Percentiles rank a stretch among this genome's conserved stretches.
Conservation (phyloP, 2,113 vertebrate genomes). For the Macheiramphus alcinus region DNA sequence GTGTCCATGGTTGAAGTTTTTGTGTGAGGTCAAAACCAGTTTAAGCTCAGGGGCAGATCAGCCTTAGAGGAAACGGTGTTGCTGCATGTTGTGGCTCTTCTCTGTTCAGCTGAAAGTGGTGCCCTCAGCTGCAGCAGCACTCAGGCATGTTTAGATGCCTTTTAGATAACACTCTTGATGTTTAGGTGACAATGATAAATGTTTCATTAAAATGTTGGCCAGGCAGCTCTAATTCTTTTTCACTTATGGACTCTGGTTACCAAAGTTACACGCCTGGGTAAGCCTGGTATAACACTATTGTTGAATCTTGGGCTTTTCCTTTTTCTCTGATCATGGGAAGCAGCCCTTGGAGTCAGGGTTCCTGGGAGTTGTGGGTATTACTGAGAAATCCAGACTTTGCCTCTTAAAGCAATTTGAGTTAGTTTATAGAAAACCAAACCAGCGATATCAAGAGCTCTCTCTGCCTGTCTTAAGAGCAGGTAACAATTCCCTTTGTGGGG, state of each 20-base stretch:
- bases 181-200: neutral
- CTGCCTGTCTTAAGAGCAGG: neutral
- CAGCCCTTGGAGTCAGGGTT: neutral
- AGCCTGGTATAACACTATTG: neutral
- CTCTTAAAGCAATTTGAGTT: neutral
- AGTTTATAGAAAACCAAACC: neutral
- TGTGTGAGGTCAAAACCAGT: neutral
- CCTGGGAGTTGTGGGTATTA: neutral
- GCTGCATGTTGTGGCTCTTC: neutral
- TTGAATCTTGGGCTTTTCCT: neutral
- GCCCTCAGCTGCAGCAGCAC: neutral
- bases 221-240: neutral
- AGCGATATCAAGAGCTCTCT: neutral
- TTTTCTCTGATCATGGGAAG: neutral
- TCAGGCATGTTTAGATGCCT: neutral
- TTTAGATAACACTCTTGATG: neutral
- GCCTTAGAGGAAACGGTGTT: neutral
- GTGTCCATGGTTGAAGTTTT: neutral
- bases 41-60: neutral
- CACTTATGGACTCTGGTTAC: neutral
- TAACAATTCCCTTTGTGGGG: neutral
- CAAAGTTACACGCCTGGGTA: too few species aligned
- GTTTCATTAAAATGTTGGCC: neutral
- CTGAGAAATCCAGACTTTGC: neutral
- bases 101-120: neutral